Evolutionary conservation across 2,888 invertebrate genomes (phyloP), one percentile per base, ranked within the genome.

Genomic region (Nymphalis c-album): DNA sequence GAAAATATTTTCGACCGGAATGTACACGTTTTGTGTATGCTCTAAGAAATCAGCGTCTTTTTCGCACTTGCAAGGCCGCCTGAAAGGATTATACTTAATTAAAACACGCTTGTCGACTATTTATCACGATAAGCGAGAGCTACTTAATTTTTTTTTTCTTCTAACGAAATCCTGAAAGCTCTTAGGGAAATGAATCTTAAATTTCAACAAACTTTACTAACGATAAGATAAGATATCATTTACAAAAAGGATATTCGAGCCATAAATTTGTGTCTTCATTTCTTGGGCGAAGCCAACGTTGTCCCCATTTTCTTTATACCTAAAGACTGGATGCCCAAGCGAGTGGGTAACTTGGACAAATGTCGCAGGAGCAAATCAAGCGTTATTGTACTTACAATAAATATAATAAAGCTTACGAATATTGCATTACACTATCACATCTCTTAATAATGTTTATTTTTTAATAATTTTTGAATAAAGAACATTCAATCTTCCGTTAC

Each of bases 1-100:
- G 76, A 93, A 91, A 55, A 93, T 86, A 73, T 92, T 92, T 83
- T 93, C 93, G 66, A 93, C 89, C 46, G 93, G 92, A 87, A 93
- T 89, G 89, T 90, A 91, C 76, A 93, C 91, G 75, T 93, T 93
- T 77, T 93, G 92, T 35, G 90, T 92, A 78, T 92, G 89, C 74
- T 92, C 93, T 67, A 93, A 78, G 76, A 93, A 93, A 76, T 93
- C 93, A 26, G 93, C 91, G 70, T 93, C 93, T 74, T 88, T 91
- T 74, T 92, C 92, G 69, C 92, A 90, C 76, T 93, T 93, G 75
- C 93, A 92, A 16, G 91, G 90, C 71, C 93, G 91, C 73, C 93
- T 93, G 83, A 40, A 86, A 86, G 47, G 63, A 69, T 51, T 61
- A 58, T 26, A 45, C 26, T 69, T 58, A 57, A 57, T 66, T 65